Conservation (phyloP, 1,140 invertebrate genomes). For the Asobara japonica region DNA sequence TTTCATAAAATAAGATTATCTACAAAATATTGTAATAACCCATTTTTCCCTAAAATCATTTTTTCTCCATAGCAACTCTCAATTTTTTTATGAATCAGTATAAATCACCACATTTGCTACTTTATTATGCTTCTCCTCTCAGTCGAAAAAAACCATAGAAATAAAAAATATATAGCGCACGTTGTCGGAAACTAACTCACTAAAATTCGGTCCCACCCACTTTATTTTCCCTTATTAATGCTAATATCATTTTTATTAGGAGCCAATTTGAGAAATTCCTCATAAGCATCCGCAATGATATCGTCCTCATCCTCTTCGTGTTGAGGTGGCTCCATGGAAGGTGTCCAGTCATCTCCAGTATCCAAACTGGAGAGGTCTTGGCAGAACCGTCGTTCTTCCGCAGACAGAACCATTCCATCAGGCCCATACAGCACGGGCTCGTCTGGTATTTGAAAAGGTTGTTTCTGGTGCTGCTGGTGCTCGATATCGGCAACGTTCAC, state of each 20-base stretch:
- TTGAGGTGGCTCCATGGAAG: not conserved
- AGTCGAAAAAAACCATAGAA: not conserved
- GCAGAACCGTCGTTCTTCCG: slow-evolving; percentile 61
- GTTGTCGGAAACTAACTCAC: not conserved
- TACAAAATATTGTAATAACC: too few species aligned
- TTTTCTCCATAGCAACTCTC: too few species aligned
- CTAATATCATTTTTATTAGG: slow-evolving; percentile 39
- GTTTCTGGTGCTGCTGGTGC: not conserved
- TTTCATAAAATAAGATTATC: too few species aligned
- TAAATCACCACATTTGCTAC: too few species aligned
- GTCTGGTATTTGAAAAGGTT: slow-evolving; percentile 38
- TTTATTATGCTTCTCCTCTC: too few species aligned
- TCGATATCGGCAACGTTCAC: slow-evolving; percentile 35
- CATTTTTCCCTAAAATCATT: too few species aligned
- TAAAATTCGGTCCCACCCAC: not conserved
- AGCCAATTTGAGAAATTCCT: slow-evolving; percentile 56
- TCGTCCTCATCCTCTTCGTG: slow-evolving; percentile 55
- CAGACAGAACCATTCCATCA: slow-evolving; percentile 59
- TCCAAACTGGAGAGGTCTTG: slow-evolving; percentile 44
- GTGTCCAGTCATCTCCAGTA: slow-evolving; percentile 43
- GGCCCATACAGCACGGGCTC: slow-evolving; percentile 62
- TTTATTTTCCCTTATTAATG: slow-evolving; percentile 30
- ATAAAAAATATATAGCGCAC: not conserved
- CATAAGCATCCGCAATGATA: slow-evolving; percentile 55
- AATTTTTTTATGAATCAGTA: too few species aligned